Conservation (phyloP, 2,113 vertebrate species). For the Gymnocephalus cernua region DNA sequence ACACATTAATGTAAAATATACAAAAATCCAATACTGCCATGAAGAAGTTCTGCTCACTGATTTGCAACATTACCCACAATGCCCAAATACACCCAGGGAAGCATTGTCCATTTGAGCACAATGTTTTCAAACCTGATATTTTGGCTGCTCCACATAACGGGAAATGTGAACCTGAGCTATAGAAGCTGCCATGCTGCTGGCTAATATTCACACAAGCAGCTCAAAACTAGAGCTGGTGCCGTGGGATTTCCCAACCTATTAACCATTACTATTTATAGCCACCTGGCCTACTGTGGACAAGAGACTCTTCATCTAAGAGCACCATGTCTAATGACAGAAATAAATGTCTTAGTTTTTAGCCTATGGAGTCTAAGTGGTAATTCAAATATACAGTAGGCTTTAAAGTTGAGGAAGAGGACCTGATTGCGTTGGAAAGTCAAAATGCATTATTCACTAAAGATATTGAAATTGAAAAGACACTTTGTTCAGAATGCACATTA, state of each 20-base stretch:
- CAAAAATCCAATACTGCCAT: neutral
- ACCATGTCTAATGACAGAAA: constrained; percentile 37
- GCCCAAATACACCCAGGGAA: neutral
- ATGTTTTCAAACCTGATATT: neutral
- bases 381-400: constrained; percentile 9
- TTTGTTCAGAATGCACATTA: neutral
- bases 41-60: neutral
- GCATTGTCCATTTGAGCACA: neutral
- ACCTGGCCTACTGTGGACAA: constrained; percentile 62
- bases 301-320: constrained; percentile 47
- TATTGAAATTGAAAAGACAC: neutral
- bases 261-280: constrained; percentile 72
- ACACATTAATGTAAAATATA: too few species aligned
- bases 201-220: constrained; percentile 45
- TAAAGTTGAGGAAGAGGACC: constrained; percentile 1
- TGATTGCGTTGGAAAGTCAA: neutral
- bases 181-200: constrained; percentile 23
- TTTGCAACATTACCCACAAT: neutral
- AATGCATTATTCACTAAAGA: neutral
- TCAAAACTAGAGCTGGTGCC: constrained; percentile 71
- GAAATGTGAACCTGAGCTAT: constrained; percentile 21
- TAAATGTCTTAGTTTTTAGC: constrained; percentile 35
- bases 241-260: constrained; percentile 75
- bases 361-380: neutral
- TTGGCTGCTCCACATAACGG: constrained; percentile 14